Percentiles rank a stretch among this genome's conserved stretches.
phyloP scores from a whole-genome alignment of 2,888 invertebrate species.

The Pyralis farinalis region DNA sequence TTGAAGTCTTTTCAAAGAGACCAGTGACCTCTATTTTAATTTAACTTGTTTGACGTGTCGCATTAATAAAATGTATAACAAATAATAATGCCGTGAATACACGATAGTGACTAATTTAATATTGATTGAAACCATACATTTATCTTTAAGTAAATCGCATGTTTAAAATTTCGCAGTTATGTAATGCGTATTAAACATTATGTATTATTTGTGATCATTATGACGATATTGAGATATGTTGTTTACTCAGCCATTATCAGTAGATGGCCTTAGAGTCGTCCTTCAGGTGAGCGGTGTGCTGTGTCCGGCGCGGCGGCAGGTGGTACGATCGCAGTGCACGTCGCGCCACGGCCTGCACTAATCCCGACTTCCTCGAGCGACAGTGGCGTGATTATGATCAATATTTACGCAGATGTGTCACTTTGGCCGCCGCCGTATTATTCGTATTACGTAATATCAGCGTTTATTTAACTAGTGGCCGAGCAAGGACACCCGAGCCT shows the following conservation, averaged over 20 bases:
- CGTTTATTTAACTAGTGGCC: slow-evolving; percentile 44
- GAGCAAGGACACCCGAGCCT: slow-evolving; percentile 39
- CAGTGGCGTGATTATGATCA: slow-evolving; percentile 65
- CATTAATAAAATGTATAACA: too few species aligned
- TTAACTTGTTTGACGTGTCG: neutral
- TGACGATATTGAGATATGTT: neutral
- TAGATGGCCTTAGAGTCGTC: slow-evolving; percentile 8
- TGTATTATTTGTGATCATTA: neutral
- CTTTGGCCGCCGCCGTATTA: slow-evolving; percentile 31
- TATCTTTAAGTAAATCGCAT: neutral
- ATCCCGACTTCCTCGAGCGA: slow-evolving; percentile 41
- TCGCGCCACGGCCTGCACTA: slow-evolving; percentile 29
- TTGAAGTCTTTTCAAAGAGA: slow-evolving; percentile 70
- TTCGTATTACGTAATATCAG: slow-evolving; percentile 58
- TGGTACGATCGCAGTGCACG: slow-evolving; percentile 46
- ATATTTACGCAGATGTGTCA: slow-evolving; percentile 73
- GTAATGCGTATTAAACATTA: neutral
- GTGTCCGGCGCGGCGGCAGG: slow-evolving; percentile 33
- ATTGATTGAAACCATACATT: neutral
- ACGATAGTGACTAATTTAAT: too few species aligned
- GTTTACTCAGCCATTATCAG: slow-evolving; percentile 6
- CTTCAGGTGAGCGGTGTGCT: slow-evolving; percentile 9
- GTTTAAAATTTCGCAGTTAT: too few species aligned
- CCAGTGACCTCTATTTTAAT: slow-evolving; percentile 25
- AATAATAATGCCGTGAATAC: too few species aligned